Conservation (phyloP, 2,113 vertebrate species). For the Gallinago jamesoni region DNA sequence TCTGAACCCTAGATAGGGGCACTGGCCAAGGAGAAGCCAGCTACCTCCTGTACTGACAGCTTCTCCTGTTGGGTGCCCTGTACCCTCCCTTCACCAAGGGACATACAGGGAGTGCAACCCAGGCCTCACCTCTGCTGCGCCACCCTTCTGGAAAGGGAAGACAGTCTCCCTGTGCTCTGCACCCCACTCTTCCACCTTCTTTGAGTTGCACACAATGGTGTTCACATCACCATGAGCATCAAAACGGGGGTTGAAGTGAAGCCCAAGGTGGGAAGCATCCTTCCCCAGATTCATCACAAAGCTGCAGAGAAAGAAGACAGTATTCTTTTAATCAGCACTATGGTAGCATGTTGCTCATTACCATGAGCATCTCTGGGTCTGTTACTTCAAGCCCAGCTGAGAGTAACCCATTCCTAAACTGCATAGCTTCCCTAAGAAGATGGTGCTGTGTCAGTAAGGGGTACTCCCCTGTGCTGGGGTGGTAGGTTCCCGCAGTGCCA, state of each 20-base stretch:
- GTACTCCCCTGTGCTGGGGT: not conserved
- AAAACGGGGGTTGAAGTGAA: constrained; percentile 93
- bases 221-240: constrained; percentile 74
- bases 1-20: not conserved
- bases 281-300: constrained; percentile 88
- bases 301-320: constrained; percentile 62
- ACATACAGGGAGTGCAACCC: not conserved
- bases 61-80: not conserved
- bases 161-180: constrained; percentile 79
- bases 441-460: not conserved
- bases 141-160: constrained; percentile 84
- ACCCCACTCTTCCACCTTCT: constrained; percentile 81
- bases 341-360: not conserved
- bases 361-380: not conserved
- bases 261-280: constrained; percentile 69
- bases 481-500: not conserved
- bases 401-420: not conserved
- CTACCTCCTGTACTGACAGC: not conserved
- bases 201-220: constrained; percentile 89
- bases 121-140: constrained; percentile 76
- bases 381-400: not conserved
- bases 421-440: not conserved
- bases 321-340: not conserved
- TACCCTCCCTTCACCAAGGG: not conserved
- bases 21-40: not conserved